phyloP scores from a whole-genome alignment of 2,797 vertebrate genomes.

The Yasuhikotakia modesta region DNA sequence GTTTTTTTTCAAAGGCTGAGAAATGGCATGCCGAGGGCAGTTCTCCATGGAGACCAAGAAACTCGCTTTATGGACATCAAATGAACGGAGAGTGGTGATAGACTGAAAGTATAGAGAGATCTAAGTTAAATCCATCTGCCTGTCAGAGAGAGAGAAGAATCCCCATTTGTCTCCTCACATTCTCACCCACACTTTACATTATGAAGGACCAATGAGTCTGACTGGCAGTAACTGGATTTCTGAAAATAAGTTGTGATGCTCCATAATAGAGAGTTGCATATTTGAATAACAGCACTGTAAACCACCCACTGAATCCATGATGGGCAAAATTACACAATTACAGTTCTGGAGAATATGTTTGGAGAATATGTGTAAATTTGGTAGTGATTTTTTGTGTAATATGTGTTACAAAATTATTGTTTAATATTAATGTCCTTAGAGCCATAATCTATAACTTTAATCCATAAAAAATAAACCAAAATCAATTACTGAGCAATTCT shows the following conservation, averaged over 20 bases:
- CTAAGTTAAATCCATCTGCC: conserved; percentile 13
- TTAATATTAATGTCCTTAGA: background rate
- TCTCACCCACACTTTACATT: conserved; percentile 22
- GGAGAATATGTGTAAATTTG: no score
- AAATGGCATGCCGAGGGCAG: conserved; percentile 37
- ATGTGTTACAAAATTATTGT: background rate
- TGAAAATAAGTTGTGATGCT: conserved; percentile 13
- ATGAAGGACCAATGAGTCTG: conserved; percentile 9
- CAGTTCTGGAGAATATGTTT: no score
- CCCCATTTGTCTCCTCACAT: conserved; percentile 9
- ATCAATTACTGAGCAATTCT: no score
- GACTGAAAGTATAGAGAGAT: conserved; percentile 3
- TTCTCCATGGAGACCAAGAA: conserved; percentile 39
- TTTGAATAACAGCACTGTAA: background rate
- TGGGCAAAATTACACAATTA: background rate
- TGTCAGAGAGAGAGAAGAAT: conserved; percentile 27
- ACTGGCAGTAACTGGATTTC: conserved; percentile 18
- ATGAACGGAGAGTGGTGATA: conserved; percentile 18
- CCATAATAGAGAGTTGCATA: conserved; percentile 20
- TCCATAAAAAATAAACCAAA: no score
- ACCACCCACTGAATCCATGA: background rate
- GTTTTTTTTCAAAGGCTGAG: conserved; percentile 7
- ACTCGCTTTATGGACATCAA: conserved; percentile 2
- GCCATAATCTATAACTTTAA: no score
- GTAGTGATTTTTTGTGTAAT: background rate